phyloP scores from a whole-genome alignment of 2,888 invertebrate species.

The Chaitophorus viminalis region DNA sequence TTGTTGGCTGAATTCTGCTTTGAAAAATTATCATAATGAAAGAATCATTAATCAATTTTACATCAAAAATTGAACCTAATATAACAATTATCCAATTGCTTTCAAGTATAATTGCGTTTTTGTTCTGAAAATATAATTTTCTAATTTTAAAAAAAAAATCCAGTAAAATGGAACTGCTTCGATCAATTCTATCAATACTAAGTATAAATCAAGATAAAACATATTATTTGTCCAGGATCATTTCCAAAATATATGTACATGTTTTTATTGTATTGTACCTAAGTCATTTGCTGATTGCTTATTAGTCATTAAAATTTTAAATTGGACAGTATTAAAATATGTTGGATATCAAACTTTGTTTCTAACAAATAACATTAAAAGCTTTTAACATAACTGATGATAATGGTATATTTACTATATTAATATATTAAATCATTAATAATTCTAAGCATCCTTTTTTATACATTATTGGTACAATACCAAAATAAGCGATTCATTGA shows the following conservation, averaged over 20 bases:
- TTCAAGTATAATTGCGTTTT: background rate
- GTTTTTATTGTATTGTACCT: background rate
- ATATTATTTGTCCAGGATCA: too few relatives aligned
- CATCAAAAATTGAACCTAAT: background rate
- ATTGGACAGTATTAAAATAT: background rate
- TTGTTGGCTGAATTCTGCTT: too few relatives aligned
- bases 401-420: background rate
- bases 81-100: background rate
- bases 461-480: background rate
- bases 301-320: background rate
- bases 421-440: too few relatives aligned
- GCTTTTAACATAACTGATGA: background rate
- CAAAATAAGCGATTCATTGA: background rate
- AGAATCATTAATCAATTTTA: background rate
- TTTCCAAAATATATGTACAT: too few relatives aligned
- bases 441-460: background rate
- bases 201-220: too few relatives aligned
- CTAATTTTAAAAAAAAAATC: background rate
- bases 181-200: too few relatives aligned
- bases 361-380: background rate
- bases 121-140: background rate
- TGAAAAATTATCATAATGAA: too few relatives aligned
- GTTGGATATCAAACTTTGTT: background rate
- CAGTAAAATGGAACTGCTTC: background rate
- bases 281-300: background rate